Percentiles rank a stretch among this genome's conserved stretches.
Evolutionary conservation across 37 sponge, comb jelly and placozoan species (phyloP).

Genomic region (Mnemiopsis leidyi): DNA sequence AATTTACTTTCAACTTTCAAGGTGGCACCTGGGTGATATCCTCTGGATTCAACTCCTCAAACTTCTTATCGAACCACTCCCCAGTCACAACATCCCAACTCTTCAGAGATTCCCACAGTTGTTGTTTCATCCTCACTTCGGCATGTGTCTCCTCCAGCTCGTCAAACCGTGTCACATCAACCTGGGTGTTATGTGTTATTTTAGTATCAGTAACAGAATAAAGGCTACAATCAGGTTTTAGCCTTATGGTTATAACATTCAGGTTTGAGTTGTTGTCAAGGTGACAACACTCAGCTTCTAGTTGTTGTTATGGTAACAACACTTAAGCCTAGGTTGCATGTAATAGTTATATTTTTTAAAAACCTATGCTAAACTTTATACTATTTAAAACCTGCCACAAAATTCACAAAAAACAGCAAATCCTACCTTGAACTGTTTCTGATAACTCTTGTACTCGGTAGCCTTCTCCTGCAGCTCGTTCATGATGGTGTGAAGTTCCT

Average conservation of each 20-base stretch:
- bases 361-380: no score
- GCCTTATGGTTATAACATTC: no score
- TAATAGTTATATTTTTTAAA: no score
- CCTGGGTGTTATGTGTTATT: conserved; percentile 73
- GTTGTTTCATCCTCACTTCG: conserved; percentile 92
- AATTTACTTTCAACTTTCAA: no score
- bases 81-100: conserved; percentile 82
- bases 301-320: no score
- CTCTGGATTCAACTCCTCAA: conserved; percentile 83
- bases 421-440: conserved; percentile 91
- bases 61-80: conserved; percentile 79
- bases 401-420: neutral
- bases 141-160: conserved; percentile 91
- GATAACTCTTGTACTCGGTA: conserved; percentile 81
- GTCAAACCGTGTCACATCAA: conserved; percentile 95
- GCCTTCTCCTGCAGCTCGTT: conserved; percentile 85
- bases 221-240: no score
- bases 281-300: no score
- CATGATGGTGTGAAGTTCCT: conserved; percentile 71
- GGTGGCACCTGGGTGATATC: conserved; percentile 68
- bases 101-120: conserved; percentile 82
- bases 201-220: no score
- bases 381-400: neutral
- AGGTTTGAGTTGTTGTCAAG: no score
- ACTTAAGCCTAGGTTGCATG: no score